A percentile compares a stretch with the other conserved stretches of the same genome.
These are phyloP conservation scores for Parelbella ahira DNA, from an alignment of 2,888 invertebrate genomes.

Conservation along the genomic window DNA sequence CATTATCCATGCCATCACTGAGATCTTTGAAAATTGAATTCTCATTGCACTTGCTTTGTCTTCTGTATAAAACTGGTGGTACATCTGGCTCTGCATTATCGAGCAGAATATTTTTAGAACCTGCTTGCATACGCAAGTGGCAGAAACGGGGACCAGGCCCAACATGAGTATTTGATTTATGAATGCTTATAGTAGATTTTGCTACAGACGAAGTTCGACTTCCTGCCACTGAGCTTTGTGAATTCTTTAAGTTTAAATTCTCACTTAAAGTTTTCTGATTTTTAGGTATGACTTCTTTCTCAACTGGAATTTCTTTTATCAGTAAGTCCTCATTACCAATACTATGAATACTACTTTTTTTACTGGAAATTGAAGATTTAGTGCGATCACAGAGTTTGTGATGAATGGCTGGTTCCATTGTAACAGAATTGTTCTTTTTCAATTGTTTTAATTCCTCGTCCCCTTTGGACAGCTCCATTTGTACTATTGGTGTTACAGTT, in stretches of 20 bases:
- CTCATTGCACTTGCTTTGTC: conserved; percentile 77
- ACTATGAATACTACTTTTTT: conserved; percentile 64
- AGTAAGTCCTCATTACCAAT: conserved; percentile 55
- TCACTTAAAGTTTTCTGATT: conserved; percentile 47
- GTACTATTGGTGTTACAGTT: too few relatives aligned
- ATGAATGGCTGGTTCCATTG: conserved; percentile 76
- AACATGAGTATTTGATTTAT: conserved; percentile 71
- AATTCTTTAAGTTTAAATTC: conserved; percentile 53
- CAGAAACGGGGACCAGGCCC: conserved; percentile 87
- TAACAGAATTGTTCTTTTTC: conserved; percentile 48
- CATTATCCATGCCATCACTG: conserved; percentile 62
- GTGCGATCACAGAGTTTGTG: conserved; percentile 82
- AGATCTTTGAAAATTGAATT: conserved; percentile 69
- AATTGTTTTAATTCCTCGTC: conserved; percentile 47
- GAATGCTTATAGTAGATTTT: conserved; percentile 73
- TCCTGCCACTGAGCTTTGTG: conserved; percentile 67
- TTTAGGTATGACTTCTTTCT: conserved; percentile 49
- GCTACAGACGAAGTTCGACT: conserved; percentile 73
- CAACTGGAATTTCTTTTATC: conserved; percentile 47
- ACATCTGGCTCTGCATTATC: conserved; percentile 88
- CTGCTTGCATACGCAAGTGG: conserved; percentile 87
- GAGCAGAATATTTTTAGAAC: conserved; percentile 88
- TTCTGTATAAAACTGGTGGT: conserved; percentile 86
- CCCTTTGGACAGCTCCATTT: conserved; percentile 41
- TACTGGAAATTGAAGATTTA: conserved; percentile 65